Conservation (phyloP, 2,113 vertebrate genomes). For the Nycticryphes semicollaris region DNA sequence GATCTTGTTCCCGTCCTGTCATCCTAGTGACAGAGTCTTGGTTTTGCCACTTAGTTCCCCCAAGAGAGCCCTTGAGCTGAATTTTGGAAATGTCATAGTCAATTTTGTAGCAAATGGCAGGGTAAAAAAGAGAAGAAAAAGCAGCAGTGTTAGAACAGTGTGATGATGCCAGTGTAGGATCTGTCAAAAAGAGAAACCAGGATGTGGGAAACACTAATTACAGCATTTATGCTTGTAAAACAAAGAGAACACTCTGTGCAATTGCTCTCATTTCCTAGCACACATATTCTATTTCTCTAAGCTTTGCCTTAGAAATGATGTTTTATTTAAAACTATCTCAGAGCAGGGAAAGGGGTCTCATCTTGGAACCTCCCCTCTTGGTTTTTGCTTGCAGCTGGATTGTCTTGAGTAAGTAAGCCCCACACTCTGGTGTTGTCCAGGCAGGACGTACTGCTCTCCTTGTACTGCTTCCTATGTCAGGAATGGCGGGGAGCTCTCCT, state of each 20-base stretch:
- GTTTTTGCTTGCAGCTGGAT: background rate
- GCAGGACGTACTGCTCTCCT: fast-evolving
- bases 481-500: background rate
- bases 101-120: slow-evolving; percentile 19
- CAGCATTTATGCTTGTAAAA: slow-evolving; percentile 43
- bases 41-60: slow-evolving; percentile 40
- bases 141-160: slow-evolving; percentile 3
- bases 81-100: slow-evolving; percentile 48
- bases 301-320: background rate
- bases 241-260: slow-evolving; percentile 13
- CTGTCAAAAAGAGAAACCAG: slow-evolving; percentile 40
- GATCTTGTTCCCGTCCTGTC: slow-evolving; percentile 40
- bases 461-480: background rate
- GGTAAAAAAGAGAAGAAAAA: slow-evolving; percentile 30
- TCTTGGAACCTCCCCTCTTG: background rate
- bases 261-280: slow-evolving; percentile 4
- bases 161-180: slow-evolving; percentile 36
- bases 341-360: background rate
- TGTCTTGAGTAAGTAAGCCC: background rate
- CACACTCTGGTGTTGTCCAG: background rate
- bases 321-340: background rate
- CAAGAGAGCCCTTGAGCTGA: slow-evolving; percentile 49
- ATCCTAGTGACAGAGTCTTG: slow-evolving; percentile 18
- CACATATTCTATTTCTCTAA: background rate
- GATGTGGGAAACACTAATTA: slow-evolving; percentile 49